phyloP scores from a whole-genome alignment of 2,888 invertebrate species.

The Temnothorax rugatulus region DNA sequence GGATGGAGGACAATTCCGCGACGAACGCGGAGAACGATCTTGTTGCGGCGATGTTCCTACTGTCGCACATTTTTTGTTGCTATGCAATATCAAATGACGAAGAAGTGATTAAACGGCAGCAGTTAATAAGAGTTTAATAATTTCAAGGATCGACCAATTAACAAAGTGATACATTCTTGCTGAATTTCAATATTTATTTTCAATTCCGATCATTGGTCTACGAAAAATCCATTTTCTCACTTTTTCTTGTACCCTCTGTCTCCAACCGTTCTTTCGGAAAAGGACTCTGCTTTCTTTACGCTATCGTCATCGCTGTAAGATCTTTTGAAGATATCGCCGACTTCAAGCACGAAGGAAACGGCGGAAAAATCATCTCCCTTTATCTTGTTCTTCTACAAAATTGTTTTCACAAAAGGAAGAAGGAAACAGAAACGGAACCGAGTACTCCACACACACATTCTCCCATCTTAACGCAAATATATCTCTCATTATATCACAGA shows the following conservation, averaged over 20 bases:
- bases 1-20: slow-evolving; percentile 40
- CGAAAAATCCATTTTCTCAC: not conserved
- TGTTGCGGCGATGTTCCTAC: not conserved
- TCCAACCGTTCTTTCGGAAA: slow-evolving; percentile 59
- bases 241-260: slow-evolving; percentile 18
- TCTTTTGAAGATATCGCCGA: slow-evolving; percentile 57
- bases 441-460: slow-evolving; percentile 72
- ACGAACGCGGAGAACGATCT: not conserved
- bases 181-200: slow-evolving; percentile 14
- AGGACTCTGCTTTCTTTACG: slow-evolving; percentile 58
- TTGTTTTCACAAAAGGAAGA: slow-evolving; percentile 47
- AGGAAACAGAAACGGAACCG: slow-evolving; percentile 52
- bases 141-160: slow-evolving; percentile 9
- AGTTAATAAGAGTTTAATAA: slow-evolving; percentile 15
- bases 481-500: slow-evolving; percentile 85
- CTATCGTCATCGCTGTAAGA: slow-evolving; percentile 47
- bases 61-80: not conserved
- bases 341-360: slow-evolving; percentile 55
- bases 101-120: not conserved
- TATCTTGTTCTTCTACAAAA: slow-evolving; percentile 46
- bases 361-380: slow-evolving; percentile 50
- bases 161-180: not conserved
- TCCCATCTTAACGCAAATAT: slow-evolving; percentile 79
- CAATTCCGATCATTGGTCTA: not conserved
- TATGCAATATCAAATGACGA: not conserved